A percentile compares a stretch with the other conserved stretches of the same genome.
Evolutionary conservation across 1,140 invertebrate genomes (phyloP).

Genomic region (Drosophila punjabiensis): DNA sequence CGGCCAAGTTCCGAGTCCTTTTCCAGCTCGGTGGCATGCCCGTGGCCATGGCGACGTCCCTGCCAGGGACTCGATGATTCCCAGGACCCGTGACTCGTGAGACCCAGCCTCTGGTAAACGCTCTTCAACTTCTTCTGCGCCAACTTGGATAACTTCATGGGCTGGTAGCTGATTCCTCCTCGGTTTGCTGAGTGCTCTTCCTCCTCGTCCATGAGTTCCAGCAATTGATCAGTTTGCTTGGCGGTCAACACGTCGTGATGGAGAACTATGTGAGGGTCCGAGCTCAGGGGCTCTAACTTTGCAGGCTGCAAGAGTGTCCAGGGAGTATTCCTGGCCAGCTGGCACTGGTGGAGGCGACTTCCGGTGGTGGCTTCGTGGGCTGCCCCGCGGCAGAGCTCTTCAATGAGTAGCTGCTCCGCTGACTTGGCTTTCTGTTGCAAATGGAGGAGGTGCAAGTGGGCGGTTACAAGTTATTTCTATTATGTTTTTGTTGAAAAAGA

Average conservation of each 20-base stretch:
- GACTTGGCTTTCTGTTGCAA: constrained; percentile 39
- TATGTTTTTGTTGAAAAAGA: not conserved
- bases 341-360: constrained; percentile 44
- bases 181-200: not conserved
- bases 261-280: constrained; percentile 93
- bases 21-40: constrained; percentile 48
- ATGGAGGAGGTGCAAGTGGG: not conserved
- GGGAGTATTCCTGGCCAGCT: constrained; percentile 86
- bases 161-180: constrained; percentile 7
- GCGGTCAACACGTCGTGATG: constrained; percentile 93
- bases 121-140: constrained; percentile 42
- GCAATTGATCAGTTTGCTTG: constrained; percentile 35
- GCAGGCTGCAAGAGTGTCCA: constrained; percentile 92
- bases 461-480: not conserved
- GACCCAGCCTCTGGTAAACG: constrained; percentile 38
- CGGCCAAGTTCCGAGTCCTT: constrained; percentile 5
- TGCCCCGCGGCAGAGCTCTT: constrained; percentile 67
- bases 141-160: constrained; percentile 36
- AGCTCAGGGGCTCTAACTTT: constrained; percentile 94
- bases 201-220: constrained; percentile 47
- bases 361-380: constrained; percentile 25
- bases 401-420: constrained; percentile 57
- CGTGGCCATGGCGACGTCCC: constrained; percentile 66
- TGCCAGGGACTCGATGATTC: constrained; percentile 40
- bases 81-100: constrained; percentile 17